A percentile compares a stretch with the other conserved stretches of the same genome.
Conservation (phyloP, 2,888 invertebrate genomes). For the Agrochola lota region DNA sequence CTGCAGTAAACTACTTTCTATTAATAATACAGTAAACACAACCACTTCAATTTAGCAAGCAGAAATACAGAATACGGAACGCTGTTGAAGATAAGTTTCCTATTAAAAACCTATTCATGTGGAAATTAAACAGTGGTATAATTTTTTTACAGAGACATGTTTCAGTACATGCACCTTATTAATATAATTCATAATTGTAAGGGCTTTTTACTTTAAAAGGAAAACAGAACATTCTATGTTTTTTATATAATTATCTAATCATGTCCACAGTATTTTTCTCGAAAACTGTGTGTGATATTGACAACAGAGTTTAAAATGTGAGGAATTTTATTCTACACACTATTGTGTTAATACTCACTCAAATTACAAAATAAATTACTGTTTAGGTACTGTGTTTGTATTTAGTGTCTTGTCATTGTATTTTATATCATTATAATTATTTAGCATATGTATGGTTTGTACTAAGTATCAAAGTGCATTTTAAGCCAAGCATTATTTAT, state of each 20-base stretch:
- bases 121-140: neutral
- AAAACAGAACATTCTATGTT: neutral
- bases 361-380: slow-evolving; percentile 6
- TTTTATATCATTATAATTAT: slow-evolving; percentile 36
- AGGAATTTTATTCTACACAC: too few relatives aligned
- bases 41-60: neutral
- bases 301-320: too few relatives aligned
- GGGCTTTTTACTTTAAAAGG: neutral
- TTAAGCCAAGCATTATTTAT: slow-evolving; percentile 8
- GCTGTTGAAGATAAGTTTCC: neutral
- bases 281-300: too few relatives aligned
- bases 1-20: neutral
- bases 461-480: slow-evolving; percentile 25
- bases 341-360: neutral
- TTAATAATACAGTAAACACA: neutral
- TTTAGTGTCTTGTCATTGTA: slow-evolving; percentile 44
- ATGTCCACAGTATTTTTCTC: too few relatives aligned
- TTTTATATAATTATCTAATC: too few relatives aligned
- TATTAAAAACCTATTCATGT: neutral
- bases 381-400: neutral
- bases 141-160: neutral
- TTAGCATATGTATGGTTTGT: slow-evolving; percentile 27
- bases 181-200: neutral
- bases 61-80: neutral
- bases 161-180: neutral